Base-by-base conservation (phyloP, 2,113 vertebrate species). In the Meles meles region DNA sequence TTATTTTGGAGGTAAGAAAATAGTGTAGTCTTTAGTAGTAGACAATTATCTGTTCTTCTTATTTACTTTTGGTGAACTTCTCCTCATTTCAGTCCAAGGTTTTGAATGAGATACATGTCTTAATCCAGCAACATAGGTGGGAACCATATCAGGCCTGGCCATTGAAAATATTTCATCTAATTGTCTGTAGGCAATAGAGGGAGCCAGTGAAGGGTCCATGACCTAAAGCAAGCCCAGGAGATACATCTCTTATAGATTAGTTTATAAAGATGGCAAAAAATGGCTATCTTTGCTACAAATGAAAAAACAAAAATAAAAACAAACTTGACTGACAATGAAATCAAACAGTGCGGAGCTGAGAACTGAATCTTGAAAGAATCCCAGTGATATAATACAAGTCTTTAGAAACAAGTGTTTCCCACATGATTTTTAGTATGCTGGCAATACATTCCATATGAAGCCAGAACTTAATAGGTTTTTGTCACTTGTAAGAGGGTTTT, bases 381-480 rank as follows among this genome's bases (percentile, higher is more conserved):
- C 23, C 39, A 79, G 55, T 57, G 21, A 31, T 49, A 18, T 65
- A 57, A 77, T 52, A 37, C 44, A 23, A 89, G 11, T 86, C 34
- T 93, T 97, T 72, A 20, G 17, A 79, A 79, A 57, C 17, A 90
- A 94, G 57, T 37, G 7, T 47, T 61, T 81, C 6, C 15, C 13
- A 55, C 29, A 25, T 61, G 20, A 3, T 87, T 76, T 84, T 91
- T 44, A 80, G 61, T 63, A 76, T 82, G 55, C 80, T 25, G 18
- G 5, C 3, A 67, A 84, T n/a, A 25, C 4, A 74, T 47, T 29
- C 6, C 23, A 79, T 55, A 55, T 72, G n/a, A 65, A n/a, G 6
- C 6, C 34, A 87, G 76, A n/a, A n/a, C 2, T 55, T 93, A 42
- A 1, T 7, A n/a, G 31, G 0, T 65, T 92, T 77, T 87, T 93